Evolutionary conservation across 2,797 vertebrate genomes (phyloP), one percentile per base, ranked within the genome.

Genomic region (Nyctalus aviator): DNA sequence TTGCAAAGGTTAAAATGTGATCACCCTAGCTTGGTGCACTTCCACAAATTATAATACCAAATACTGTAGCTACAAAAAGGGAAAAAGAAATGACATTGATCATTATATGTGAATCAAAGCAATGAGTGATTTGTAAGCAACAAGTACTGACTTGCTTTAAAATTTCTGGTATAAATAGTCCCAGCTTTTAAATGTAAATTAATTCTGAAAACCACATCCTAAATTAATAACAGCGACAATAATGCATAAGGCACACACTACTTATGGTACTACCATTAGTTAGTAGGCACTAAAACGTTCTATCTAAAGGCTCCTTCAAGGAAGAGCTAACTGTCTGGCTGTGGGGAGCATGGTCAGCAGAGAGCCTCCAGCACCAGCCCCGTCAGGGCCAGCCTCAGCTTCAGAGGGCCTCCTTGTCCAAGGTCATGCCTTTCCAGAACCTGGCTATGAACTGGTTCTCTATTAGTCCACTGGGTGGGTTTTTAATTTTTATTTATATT

Each of bases 181-280:
- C 79, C 14, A 88, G 69, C 11, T 94, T 95, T 95, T 35, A 85
- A n/a, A 88, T 53, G 27, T 44, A 85, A 72, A 88, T 82, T 72
- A 94, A 81, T 88, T 93, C 35, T 69, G 66, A 87, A 95, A 48
- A 85, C 35, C 4, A 68, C 8, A 84, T 78, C 71, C 95, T 66
- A 93, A 68, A 95, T 78, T 64, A 88, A 21, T 79, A 86, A 50
- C 2, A 69, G 14, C 50, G 64, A 91, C 41, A 73, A 59, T 68
- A 75, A 91, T 86, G 55, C 8, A 57, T 76, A 25, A 82, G 35
- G 59, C n/a, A 75, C 12, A 41, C 27, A 84, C 6, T 50, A 69
- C 30, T 83, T 76, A 71, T 0, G 17, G 25, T 27, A 18, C 27
- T 84, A 62, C 50, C 25, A 14, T 71, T 35, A 48, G 35, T 59